Percentiles rank a stretch among this genome's conserved stretches.
Conservation (phyloP, 2,888 invertebrate species). For the Yponomeuta cagnagella region DNA sequence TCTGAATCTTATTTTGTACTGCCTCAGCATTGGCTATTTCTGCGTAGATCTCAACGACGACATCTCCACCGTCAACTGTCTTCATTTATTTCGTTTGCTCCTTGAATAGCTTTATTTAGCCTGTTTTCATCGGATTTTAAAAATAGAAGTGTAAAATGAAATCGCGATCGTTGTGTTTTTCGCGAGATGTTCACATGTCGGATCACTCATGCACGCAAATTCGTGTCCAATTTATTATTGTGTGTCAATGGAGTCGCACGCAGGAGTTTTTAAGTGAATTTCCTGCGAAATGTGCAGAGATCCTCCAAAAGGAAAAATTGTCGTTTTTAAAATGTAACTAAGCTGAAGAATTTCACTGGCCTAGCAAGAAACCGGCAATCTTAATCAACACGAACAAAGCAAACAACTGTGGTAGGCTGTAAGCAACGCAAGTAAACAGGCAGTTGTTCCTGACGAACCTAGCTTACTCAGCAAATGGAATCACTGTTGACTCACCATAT, state of each 20-base stretch:
- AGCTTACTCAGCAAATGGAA: neutral
- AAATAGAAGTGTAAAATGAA: neutral
- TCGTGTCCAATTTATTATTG: neutral
- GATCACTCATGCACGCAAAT: neutral
- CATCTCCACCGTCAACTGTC: neutral
- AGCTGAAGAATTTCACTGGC: no score
- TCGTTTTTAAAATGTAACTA: no score
- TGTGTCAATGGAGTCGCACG: neutral
- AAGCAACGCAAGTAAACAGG: neutral
- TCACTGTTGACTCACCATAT: conserved; percentile 1
- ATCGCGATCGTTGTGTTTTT: neutral
- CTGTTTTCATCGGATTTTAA: neutral
- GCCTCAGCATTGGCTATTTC: neutral
- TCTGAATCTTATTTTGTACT: no score
- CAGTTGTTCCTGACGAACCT: neutral
- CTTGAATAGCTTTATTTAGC: neutral
- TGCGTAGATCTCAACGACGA: neutral
- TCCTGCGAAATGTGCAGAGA: neutral
- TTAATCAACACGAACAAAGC: neutral
- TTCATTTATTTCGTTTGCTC: neutral
- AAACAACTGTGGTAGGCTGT: neutral
- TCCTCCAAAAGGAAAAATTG: neutral
- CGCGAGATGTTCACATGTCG: neutral
- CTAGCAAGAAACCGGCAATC: no score
- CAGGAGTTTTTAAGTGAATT: neutral